Evolutionary conservation across 2,888 invertebrate species (phyloP).

Genomic region (Limnephilus marmoratus): DNA sequence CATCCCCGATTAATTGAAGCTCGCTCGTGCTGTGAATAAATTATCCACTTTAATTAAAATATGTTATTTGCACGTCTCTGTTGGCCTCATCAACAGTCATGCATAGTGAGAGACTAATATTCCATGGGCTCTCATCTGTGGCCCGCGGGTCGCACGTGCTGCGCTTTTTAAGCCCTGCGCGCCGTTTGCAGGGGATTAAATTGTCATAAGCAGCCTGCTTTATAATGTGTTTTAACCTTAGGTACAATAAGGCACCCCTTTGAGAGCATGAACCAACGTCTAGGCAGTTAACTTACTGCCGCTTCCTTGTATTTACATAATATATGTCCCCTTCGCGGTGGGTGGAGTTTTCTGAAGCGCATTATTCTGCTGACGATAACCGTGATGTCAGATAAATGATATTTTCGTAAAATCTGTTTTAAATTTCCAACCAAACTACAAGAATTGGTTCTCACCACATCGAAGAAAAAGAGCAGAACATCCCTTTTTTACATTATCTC

Average conservation of each 20-base stretch:
- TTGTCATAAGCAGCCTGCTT: constrained; percentile 52
- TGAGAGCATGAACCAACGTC: not conserved
- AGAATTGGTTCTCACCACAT: not conserved
- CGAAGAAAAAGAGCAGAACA: not conserved
- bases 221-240: not conserved
- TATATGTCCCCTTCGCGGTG: not conserved
- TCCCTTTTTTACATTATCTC: too few relatives aligned
- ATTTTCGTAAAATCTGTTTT: not conserved
- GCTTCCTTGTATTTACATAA: not conserved
- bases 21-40: not conserved
- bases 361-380: not conserved
- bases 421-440: not conserved
- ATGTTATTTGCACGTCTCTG: constrained; percentile 10
- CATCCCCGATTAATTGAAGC: too few relatives aligned
- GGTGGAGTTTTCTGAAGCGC: not conserved
- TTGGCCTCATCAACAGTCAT: constrained; percentile 14
- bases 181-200: constrained; percentile 40
- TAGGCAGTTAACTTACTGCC: not conserved
- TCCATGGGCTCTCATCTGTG: not conserved
- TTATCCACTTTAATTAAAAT: constrained; percentile 5
- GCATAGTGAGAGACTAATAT: not conserved
- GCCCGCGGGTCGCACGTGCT: constrained; percentile 32
- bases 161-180: not conserved
- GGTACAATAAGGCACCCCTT: not conserved
- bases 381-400: too few relatives aligned